These are phyloP conservation scores for Bombycilla garrulus DNA, from an alignment of 2,113 vertebrate species.

Conservation along the genomic window DNA sequence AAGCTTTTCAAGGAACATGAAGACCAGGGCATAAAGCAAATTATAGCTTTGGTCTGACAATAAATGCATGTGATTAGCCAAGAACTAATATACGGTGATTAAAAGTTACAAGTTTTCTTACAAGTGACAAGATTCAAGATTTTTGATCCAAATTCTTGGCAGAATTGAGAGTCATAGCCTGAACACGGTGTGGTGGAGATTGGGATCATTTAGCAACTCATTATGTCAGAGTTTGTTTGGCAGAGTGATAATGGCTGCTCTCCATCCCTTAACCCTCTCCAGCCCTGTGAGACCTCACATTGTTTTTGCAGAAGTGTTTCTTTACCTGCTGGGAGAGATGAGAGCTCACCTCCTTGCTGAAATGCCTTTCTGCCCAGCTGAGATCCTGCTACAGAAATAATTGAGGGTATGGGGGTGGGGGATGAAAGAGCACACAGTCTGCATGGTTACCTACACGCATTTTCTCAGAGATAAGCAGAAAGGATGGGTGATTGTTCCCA, in stretches of 20 bases:
- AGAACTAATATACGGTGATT: not conserved
- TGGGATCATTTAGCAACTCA: not conserved
- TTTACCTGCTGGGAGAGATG: not conserved
- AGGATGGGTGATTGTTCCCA: not conserved
- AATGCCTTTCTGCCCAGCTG: not conserved
- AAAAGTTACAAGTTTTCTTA: not conserved
- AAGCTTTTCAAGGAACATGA: not conserved
- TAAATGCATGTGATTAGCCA: not conserved
- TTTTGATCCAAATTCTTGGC: not conserved
- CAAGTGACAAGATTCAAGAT: not conserved
- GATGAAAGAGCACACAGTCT: not conserved
- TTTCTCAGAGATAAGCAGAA: not conserved
- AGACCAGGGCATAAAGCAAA: not conserved
- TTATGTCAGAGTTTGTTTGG: not conserved
- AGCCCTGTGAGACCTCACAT: not conserved
- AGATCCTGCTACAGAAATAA: not conserved
- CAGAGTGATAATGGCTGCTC: not conserved
- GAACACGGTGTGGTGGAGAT: not conserved
- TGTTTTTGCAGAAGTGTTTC: not conserved
- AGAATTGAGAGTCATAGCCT: not conserved
- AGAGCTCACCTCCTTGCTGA: not conserved
- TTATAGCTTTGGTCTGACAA: not conserved
- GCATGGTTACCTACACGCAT: not conserved
- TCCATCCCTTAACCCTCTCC: not conserved
- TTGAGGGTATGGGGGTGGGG: not conserved